These are phyloP conservation scores for Synanthedon formicaeformis DNA, from an alignment of 2,888 invertebrate genomes.

Conservation along the genomic window DNA sequence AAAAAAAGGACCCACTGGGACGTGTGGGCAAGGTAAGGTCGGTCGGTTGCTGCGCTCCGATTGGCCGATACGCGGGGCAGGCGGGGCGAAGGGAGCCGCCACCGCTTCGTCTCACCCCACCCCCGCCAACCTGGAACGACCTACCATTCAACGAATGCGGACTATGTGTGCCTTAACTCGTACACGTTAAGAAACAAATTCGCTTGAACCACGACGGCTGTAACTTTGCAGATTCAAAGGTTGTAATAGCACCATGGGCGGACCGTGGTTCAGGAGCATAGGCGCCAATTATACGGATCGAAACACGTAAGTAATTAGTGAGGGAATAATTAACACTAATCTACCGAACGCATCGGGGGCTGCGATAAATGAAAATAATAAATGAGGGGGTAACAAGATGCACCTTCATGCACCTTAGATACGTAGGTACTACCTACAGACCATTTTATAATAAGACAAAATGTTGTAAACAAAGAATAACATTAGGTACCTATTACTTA, in stretches of 20 bases:
- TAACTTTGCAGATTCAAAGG: conserved; percentile 42
- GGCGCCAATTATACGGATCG: conserved; percentile 60
- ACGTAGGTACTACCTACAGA: too few relatives aligned
- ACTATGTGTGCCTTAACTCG: conserved; percentile 27
- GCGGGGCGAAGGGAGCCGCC: conserved; percentile 54
- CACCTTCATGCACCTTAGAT: too few relatives aligned
- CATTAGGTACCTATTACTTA: too few relatives aligned
- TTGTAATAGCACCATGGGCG: conserved; percentile 65
- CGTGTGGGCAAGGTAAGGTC: conserved; percentile 63
- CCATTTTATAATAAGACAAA: too few relatives aligned
- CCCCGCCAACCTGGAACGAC: conserved; percentile 38
- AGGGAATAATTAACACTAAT: conserved; percentile 26
- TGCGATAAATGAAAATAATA: not conserved
- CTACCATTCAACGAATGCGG: conserved; percentile 41
- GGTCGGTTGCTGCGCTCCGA: conserved; percentile 41
- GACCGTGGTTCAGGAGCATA: conserved; percentile 50
- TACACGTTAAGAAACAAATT: conserved; percentile 26
- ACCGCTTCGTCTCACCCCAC: conserved; percentile 47
- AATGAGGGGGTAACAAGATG: too few relatives aligned
- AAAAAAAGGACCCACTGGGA: conserved; percentile 46
- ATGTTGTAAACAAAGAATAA: too few relatives aligned
- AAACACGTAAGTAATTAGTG: conserved; percentile 46
- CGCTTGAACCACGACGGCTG: conserved; percentile 16
- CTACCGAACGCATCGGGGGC: not conserved
- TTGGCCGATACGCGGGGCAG: conserved; percentile 54